phyloP scores from a whole-genome alignment of 2,113 vertebrate genomes.

The Notarius quadriscutis region DNA sequence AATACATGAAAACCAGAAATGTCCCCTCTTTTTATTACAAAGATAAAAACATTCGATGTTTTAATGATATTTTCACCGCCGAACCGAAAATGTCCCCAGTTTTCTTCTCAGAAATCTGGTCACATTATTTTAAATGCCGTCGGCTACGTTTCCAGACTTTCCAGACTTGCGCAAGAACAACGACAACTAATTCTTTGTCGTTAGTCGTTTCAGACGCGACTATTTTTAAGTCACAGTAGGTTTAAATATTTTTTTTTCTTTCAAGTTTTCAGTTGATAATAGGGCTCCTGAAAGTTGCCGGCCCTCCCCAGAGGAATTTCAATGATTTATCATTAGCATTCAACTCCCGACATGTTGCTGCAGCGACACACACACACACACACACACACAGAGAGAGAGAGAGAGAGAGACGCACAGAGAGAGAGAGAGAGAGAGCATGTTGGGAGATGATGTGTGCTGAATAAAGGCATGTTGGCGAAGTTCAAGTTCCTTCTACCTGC shows the following conservation, averaged over 20 bases:
- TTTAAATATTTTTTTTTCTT: background rate
- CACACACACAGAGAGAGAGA: background rate
- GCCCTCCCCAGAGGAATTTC: background rate
- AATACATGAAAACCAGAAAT: no score
- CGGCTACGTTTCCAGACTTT: no score
- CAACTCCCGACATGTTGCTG: background rate
- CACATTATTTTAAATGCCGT: no score
- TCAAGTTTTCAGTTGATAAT: background rate
- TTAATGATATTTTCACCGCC: no score
- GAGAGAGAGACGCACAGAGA: no score
- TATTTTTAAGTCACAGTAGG: background rate
- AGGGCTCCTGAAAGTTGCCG: background rate
- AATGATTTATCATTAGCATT: conserved; percentile 7
- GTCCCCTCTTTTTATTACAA: no score
- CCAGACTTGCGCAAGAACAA: background rate
- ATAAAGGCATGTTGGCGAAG: background rate
- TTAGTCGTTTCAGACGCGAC: background rate
- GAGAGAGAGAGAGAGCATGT: background rate
- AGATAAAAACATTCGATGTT: no score
- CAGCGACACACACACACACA: background rate
- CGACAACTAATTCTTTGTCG: background rate
- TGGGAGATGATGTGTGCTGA: background rate
- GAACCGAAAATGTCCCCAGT: no score
- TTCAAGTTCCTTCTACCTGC: background rate
- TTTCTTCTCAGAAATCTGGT: no score